Percentiles rank a stretch among this genome's conserved stretches.
These are phyloP conservation scores for Lepisosteus oculatus DNA, from an alignment of 2,113 vertebrate genomes.

Conservation along the genomic window DNA sequence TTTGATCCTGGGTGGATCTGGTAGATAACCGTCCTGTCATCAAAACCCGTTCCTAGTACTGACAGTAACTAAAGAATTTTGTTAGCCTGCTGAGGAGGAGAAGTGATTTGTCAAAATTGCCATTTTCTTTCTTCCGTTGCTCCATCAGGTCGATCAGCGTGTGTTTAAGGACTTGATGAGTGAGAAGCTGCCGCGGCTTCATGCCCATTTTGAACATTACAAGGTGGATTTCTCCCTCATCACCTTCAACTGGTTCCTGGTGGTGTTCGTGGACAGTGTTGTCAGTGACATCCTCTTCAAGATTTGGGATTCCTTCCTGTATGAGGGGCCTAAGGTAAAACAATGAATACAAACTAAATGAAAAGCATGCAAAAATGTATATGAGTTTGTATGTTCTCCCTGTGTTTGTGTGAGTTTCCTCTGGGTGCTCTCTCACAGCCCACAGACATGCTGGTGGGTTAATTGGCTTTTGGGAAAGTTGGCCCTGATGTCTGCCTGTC, in stretches of 20 bases:
- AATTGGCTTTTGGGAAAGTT: too few species aligned
- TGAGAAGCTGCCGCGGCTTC: slow-evolving; percentile 90
- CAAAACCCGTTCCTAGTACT: too few species aligned
- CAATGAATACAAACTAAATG: neutral
- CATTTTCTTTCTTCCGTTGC: neutral
- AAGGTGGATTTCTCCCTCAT: slow-evolving; percentile 94
- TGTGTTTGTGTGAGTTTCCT: too few species aligned
- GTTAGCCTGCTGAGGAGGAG: too few species aligned
- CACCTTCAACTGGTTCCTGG: slow-evolving; percentile 99
- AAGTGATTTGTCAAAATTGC: neutral
- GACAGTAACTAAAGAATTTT: too few species aligned
- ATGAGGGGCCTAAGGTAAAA: slow-evolving; percentile 91
- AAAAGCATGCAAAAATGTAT: neutral
- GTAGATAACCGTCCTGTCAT: too few species aligned
- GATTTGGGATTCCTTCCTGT: slow-evolving; percentile 96
- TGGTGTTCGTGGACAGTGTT: slow-evolving; percentile 95
- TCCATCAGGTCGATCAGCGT: slow-evolving; percentile 87
- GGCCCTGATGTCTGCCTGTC: too few species aligned
- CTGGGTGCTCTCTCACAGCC: too few species aligned
- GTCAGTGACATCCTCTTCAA: slow-evolving; percentile 94
- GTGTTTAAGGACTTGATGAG: slow-evolving; percentile 94
- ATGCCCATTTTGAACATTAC: slow-evolving; percentile 86
- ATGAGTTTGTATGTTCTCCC: too few species aligned
- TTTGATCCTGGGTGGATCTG: too few species aligned
- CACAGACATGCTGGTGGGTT: too few species aligned